Conservation (phyloP, 2,797 vertebrate genomes). For the Pteropus rufus region DNA sequence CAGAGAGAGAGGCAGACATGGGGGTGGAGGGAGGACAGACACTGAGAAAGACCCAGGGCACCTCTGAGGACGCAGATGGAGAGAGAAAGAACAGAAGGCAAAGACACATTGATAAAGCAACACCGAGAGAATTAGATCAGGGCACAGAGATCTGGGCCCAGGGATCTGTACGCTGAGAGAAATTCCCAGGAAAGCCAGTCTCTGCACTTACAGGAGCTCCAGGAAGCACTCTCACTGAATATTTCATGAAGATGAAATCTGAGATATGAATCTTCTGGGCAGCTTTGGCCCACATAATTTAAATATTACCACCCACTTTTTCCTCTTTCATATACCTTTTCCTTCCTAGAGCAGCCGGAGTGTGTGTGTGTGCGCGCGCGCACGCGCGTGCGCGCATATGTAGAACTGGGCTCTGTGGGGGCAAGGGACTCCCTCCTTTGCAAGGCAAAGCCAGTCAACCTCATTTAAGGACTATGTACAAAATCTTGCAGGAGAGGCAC, state of each 20-base stretch:
- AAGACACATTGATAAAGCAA: not conserved
- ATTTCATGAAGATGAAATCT: slow-evolving; percentile 54
- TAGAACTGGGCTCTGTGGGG: not conserved
- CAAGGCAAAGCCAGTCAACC: not conserved
- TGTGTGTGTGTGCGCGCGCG: accelerated
- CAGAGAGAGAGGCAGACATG: not conserved
- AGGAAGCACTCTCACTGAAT: slow-evolving; percentile 18
- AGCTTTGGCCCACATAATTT: not conserved
- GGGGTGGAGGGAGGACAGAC: not conserved
- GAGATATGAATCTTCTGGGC: not conserved
- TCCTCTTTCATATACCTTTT: not conserved
- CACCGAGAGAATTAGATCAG: not conserved
- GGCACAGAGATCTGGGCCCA: not conserved
- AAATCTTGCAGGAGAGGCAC: not conserved
- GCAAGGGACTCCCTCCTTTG: not conserved
- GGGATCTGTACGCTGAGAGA: not conserved
- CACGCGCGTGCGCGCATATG: accelerated
- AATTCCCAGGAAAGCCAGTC: not conserved
- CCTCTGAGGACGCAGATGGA: not conserved
- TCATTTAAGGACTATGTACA: not conserved
- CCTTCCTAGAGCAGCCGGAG: not conserved
- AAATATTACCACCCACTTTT: not conserved
- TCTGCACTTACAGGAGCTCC: not conserved
- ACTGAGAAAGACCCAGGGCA: not conserved
- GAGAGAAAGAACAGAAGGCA: not conserved